phyloP scores from a whole-genome alignment of 2,888 invertebrate species.

The Apodemia hepburni region DNA sequence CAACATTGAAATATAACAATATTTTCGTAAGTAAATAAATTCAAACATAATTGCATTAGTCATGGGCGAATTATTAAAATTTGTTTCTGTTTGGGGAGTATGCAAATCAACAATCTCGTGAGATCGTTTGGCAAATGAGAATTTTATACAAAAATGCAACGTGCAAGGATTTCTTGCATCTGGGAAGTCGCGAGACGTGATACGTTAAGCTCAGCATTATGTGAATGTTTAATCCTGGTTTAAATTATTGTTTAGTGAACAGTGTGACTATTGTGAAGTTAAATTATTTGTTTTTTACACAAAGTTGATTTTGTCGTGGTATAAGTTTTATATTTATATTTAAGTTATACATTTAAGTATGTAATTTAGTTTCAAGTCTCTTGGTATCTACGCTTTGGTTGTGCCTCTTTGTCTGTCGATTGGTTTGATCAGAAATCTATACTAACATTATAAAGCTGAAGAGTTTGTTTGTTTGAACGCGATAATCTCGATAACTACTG shows the following conservation, averaged over 20 bases:
- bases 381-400: too few relatives aligned
- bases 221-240: conserved; percentile 7
- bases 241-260: neutral
- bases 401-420: too few relatives aligned
- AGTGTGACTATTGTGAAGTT: neutral
- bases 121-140: conserved; percentile 65
- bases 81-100: conserved; percentile 46
- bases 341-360: too few relatives aligned
- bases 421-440: too few relatives aligned
- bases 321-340: neutral
- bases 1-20: neutral
- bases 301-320: neutral
- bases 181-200: conserved; percentile 32
- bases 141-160: conserved; percentile 68
- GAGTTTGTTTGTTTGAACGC: too few relatives aligned
- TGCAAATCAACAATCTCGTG: conserved; percentile 66
- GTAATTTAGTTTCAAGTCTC: too few relatives aligned
- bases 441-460: too few relatives aligned
- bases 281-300: neutral
- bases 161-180: conserved; percentile 45
- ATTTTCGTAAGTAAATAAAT: conserved; percentile 22
- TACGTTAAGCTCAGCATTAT: conserved; percentile 13
- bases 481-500: too few relatives aligned
- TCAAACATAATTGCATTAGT: conserved; percentile 55
- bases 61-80: conserved; percentile 70